These are phyloP conservation scores for Drosophila busckii DNA, from an alignment of 1,140 invertebrate species.

Conservation along the genomic window DNA sequence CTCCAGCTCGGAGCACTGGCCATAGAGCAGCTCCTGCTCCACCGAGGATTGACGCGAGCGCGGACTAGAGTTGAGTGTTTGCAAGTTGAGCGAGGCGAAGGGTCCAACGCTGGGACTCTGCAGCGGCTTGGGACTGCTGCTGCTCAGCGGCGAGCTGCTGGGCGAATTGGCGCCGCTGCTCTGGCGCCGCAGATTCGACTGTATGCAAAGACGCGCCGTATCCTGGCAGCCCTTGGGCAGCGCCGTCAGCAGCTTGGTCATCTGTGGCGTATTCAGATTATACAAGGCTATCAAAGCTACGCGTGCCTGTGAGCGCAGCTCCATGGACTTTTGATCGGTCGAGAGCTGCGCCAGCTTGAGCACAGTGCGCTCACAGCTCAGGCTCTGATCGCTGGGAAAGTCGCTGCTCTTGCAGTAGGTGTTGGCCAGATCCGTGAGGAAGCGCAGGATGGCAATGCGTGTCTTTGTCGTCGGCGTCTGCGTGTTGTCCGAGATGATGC, in stretches of 20 bases:
- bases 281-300: slow-evolving; percentile 91
- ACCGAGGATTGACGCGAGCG: slow-evolving; percentile 76
- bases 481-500: slow-evolving; percentile 92
- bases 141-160: slow-evolving; percentile 71
- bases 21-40: slow-evolving; percentile 84
- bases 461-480: slow-evolving; percentile 94
- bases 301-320: slow-evolving; percentile 89
- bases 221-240: slow-evolving; percentile 91
- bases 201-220: slow-evolving; percentile 89
- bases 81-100: slow-evolving; percentile 69
- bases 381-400: slow-evolving; percentile 79
- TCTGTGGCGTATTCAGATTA: slow-evolving; percentile 90
- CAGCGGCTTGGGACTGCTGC: slow-evolving; percentile 76
- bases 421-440: slow-evolving; percentile 85
- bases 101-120: slow-evolving; percentile 75
- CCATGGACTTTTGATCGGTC: slow-evolving; percentile 86
- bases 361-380: slow-evolving; percentile 82
- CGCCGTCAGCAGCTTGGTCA: slow-evolving; percentile 89
- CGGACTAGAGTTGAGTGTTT: slow-evolving; percentile 76
- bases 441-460: slow-evolving; percentile 86
- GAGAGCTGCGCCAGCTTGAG: slow-evolving; percentile 84
- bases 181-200: slow-evolving; percentile 86
- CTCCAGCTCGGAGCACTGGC: slow-evolving; percentile 90
- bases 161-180: slow-evolving; percentile 80
- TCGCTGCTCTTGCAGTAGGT: slow-evolving; percentile 80